These are phyloP conservation scores for Limonius californicus DNA, from an alignment of 1,140 invertebrate species.

Conservation along the genomic window DNA sequence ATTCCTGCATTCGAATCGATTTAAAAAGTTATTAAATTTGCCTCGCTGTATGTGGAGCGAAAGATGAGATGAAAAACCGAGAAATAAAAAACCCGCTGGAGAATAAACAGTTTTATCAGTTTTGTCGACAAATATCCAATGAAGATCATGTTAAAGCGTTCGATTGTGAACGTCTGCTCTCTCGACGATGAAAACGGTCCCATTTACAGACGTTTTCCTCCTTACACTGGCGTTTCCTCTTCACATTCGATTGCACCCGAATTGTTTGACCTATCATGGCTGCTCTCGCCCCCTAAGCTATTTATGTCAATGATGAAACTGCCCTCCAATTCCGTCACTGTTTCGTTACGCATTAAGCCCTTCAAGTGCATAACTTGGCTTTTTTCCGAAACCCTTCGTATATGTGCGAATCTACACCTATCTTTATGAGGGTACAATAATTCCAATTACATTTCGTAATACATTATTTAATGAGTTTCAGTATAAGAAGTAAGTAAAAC, in stretches of 20 bases:
- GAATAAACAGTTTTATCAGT: conserved; percentile 14
- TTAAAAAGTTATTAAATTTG: neutral
- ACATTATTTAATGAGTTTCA: too few species aligned
- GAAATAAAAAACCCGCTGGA: conserved; percentile 1
- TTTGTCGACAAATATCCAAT: conserved; percentile 20
- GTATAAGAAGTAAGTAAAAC: too few species aligned
- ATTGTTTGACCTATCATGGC: conserved; percentile 46
- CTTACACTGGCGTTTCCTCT: conserved; percentile 46
- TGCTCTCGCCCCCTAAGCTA: conserved; percentile 33
- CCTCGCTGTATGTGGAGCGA: neutral
- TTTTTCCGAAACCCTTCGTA: too few species aligned
- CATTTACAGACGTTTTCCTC: conserved; percentile 47
- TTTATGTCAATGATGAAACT: conserved; percentile 37
- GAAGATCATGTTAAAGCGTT: conserved; percentile 20
- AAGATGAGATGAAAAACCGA: neutral
- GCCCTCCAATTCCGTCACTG: conserved; percentile 27
- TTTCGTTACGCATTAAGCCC: conserved; percentile 7
- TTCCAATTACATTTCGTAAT: too few species aligned
- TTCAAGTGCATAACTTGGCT: conserved; percentile 7
- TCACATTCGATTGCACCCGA: conserved; percentile 45
- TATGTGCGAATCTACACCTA: too few species aligned
- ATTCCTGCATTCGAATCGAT: neutral
- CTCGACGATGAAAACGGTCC: conserved; percentile 40
- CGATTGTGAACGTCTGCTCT: conserved; percentile 28
- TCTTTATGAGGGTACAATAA: too few species aligned